Evolutionary conservation across 92 coral and sea anemone genomes (phyloP).

Genomic region (Muricea muricata): DNA sequence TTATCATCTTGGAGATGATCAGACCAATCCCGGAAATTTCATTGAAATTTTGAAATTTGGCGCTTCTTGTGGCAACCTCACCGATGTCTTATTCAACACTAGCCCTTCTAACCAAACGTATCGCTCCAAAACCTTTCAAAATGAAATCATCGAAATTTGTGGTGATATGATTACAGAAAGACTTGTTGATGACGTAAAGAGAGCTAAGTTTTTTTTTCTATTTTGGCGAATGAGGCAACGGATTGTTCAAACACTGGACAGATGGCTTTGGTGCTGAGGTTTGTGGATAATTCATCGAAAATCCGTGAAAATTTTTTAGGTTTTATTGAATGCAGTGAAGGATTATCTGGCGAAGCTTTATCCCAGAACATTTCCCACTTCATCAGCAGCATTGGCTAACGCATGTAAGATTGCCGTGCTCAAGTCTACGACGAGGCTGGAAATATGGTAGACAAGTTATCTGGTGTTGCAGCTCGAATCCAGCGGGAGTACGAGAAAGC

Average conservation of each 20-base stretch:
- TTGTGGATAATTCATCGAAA: constrained; percentile 17
- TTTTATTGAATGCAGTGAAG: constrained; percentile 20
- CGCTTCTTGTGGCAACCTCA: constrained; percentile 19
- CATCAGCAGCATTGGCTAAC: constrained; percentile 18
- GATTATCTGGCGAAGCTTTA: constrained; percentile 39
- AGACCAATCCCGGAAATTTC: no score
- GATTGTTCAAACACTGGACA: constrained; percentile 55
- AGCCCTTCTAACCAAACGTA: constrained; percentile 44
- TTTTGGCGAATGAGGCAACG: constrained; percentile 46
- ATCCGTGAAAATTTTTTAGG: constrained; percentile 39
- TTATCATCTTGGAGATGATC: constrained; percentile 10
- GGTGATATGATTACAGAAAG: constrained; percentile 28
- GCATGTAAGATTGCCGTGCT: constrained; percentile 42
- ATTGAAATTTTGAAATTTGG: constrained; percentile 47
- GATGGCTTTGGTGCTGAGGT: constrained; percentile 46
- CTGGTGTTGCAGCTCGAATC: no score
- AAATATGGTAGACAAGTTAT: constrained; percentile 53
- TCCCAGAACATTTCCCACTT: constrained; percentile 23
- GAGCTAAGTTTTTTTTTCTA: constrained; percentile 37
- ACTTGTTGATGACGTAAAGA: constrained; percentile 36
- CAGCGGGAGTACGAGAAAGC: constrained; percentile 18
- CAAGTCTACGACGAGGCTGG: constrained; percentile 54
- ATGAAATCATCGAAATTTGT: constrained; percentile 41
- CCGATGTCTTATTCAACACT: constrained; percentile 26
- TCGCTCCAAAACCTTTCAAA: constrained; percentile 43